Evolutionary conservation across 2,888 invertebrate genomes (phyloP), one percentile per base, ranked within the genome.

Genomic region (Dryocosmus kuriphilus): DNA sequence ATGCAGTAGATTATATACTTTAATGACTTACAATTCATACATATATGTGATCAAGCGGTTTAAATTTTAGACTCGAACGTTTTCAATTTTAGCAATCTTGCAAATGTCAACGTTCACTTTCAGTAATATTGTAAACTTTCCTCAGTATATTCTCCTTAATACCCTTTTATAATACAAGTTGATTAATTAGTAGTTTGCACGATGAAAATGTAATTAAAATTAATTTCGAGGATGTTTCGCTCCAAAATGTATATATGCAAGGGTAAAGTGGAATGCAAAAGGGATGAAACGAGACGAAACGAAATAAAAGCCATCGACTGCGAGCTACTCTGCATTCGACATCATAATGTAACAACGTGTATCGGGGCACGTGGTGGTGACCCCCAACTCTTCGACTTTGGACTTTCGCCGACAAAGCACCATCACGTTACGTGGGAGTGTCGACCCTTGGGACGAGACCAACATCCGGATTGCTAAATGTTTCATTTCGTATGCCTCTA

Each of bases 401-500:
- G 57, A 41, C 41, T 57, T 60, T 74, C 24, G 60, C 60, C 74
- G 74, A 76, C 76, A 63, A 63, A 63, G 76, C 35, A 61, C 24
- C 38, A 62, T 35, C 41, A 61, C 61, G 57, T 74, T 35, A 61
- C 62, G 74, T 38, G 38, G 38, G 30, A 30, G 62, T 22, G 55
- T 77, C 41, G 41, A 71, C 71, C 51, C 51, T 79, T 74, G 79
- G 82, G 74, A 80, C 77, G 81, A 75, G 78, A 83, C 83, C 83
- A 75, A 73, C 75, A 75, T 77, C 77, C 41, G 88, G 88, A 88
- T 89, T 87, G 89, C 89, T 88, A 89, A 90, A 90, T 90, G 90
- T 90, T 90, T 90, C 89, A 90, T 90, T 90, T 90, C 84, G 85
- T 79, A 85, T 88, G 86, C 86, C 88, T 84, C 86, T 83, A 85